A percentile compares a stretch with the other conserved stretches of the same genome.
Conservation (phyloP, 2,888 invertebrate species). For the Corythucha ciliata region DNA sequence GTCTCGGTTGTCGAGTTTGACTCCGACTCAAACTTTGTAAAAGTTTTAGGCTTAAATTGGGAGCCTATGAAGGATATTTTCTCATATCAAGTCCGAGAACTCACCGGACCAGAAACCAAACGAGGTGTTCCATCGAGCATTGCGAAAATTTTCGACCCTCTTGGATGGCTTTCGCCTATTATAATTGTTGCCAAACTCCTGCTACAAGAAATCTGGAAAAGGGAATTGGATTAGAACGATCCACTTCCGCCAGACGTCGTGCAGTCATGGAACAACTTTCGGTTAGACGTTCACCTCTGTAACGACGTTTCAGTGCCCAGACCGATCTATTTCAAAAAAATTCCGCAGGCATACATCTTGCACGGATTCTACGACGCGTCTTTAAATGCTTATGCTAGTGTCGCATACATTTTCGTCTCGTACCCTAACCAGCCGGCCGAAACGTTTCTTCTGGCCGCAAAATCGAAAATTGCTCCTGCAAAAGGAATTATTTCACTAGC, state of each 20-base stretch:
- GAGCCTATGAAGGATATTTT: conserved; percentile 24
- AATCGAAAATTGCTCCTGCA: conserved; percentile 14
- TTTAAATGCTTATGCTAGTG: conserved; percentile 5
- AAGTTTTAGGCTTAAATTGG: conserved; percentile 31
- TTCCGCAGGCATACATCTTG: too few species aligned
- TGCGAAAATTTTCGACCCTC: conserved; percentile 29
- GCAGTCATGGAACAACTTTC: conserved; percentile 6
- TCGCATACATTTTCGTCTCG: not conserved
- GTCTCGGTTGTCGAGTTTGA: too few species aligned
- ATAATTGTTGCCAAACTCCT: conserved; percentile 28
- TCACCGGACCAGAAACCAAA: conserved; percentile 11
- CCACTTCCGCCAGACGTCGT: conserved; percentile 15
- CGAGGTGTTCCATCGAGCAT: conserved; percentile 18
- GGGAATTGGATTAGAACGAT: conserved; percentile 31
- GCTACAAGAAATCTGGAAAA: conserved; percentile 31
- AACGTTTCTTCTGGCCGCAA: conserved; percentile 6
- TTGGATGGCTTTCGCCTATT: too few species aligned
- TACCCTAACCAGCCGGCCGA: too few species aligned
- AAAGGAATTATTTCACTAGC: conserved; percentile 24
- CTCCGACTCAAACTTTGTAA: conserved; percentile 19
- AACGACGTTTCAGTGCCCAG: too few species aligned
- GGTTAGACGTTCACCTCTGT: too few species aligned
- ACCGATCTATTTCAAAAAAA: not conserved
- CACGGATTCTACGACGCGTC: conserved; percentile 20
- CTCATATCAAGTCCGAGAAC: conserved; percentile 11